Conservation (phyloP, 2,113 vertebrate genomes). For the Menidia beryllina region DNA sequence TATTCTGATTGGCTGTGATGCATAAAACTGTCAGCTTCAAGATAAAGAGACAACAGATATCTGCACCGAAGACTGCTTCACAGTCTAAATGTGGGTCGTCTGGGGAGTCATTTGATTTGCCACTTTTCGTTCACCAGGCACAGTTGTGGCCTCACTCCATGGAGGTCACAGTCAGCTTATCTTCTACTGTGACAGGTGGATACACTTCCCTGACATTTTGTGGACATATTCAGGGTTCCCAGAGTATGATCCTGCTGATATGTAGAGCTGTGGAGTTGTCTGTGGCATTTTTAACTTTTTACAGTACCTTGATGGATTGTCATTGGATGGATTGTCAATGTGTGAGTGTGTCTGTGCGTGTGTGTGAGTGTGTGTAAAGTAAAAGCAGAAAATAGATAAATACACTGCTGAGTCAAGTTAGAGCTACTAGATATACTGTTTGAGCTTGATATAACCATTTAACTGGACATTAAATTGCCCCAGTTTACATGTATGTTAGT, state of each 20-base stretch:
- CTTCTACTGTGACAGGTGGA: neutral
- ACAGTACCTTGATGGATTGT: too few relatives aligned
- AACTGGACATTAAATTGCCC: too few relatives aligned
- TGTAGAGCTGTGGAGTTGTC: too few relatives aligned
- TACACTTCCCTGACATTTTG: slow-evolving; percentile 1
- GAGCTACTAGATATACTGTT: too few relatives aligned
- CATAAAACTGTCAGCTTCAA: slow-evolving; percentile 47
- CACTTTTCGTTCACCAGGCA: slow-evolving; percentile 15
- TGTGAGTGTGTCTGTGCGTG: too few relatives aligned
- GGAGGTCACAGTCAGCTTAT: neutral
- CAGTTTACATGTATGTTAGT: too few relatives aligned
- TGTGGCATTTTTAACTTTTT: too few relatives aligned
- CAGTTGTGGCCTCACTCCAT: neutral
- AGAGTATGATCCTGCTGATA: neutral
- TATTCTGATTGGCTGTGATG: slow-evolving; percentile 30
- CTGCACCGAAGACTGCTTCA: slow-evolving; percentile 37
- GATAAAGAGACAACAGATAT: slow-evolving; percentile 49
- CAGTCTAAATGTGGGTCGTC: slow-evolving; percentile 46
- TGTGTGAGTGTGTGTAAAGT: too few relatives aligned
- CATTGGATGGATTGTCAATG: too few relatives aligned
- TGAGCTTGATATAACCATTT: too few relatives aligned
- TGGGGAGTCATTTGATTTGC: slow-evolving; percentile 18
- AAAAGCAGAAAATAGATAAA: too few relatives aligned
- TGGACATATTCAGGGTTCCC: slow-evolving; percentile 1
- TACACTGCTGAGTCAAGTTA: too few relatives aligned